Conservation (phyloP, 1,140 invertebrate genomes). For the Eumaeus atala region DNA sequence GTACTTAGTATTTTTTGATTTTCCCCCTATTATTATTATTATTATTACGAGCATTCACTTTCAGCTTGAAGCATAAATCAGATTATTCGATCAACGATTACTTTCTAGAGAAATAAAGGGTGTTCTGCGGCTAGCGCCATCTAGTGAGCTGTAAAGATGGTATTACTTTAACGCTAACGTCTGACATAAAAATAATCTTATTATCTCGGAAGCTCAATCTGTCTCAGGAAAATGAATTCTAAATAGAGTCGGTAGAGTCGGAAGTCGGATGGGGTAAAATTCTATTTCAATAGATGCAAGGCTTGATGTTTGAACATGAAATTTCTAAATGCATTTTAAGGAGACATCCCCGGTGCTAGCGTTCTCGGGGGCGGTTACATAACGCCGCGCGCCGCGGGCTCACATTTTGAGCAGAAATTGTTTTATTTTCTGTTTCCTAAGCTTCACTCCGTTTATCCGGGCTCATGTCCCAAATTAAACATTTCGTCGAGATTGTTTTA, state of each 20-base stretch:
- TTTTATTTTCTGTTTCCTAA: background rate
- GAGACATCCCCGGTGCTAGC: background rate
- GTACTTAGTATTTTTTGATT: too few relatives aligned
- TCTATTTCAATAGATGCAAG: background rate
- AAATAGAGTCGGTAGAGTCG: background rate
- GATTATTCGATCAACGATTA: slow-evolving; percentile 22
- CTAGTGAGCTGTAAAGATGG: slow-evolving; percentile 34
- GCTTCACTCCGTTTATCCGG: too few relatives aligned
- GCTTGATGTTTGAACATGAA: slow-evolving; percentile 4
- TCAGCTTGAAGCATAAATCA: slow-evolving; percentile 12
- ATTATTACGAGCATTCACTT: background rate
- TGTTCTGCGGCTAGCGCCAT: slow-evolving; percentile 22
- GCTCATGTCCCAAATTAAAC: too few relatives aligned
- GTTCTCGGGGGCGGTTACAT: background rate
- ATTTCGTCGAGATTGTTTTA: background rate
- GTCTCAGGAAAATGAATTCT: slow-evolving; percentile 9
- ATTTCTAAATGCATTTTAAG: slow-evolving; percentile 3
- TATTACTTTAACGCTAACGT: slow-evolving; percentile 35
- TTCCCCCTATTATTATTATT: too few relatives aligned
- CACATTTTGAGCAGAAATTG: background rate
- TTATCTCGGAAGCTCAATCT: background rate
- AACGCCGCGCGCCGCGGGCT: background rate
- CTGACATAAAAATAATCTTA: slow-evolving; percentile 35
- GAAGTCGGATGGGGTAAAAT: background rate
- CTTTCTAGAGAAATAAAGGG: slow-evolving; percentile 16